Base-by-base conservation (phyloP, 2,888 invertebrate genomes). In the Rhagonycha fulva region DNA sequence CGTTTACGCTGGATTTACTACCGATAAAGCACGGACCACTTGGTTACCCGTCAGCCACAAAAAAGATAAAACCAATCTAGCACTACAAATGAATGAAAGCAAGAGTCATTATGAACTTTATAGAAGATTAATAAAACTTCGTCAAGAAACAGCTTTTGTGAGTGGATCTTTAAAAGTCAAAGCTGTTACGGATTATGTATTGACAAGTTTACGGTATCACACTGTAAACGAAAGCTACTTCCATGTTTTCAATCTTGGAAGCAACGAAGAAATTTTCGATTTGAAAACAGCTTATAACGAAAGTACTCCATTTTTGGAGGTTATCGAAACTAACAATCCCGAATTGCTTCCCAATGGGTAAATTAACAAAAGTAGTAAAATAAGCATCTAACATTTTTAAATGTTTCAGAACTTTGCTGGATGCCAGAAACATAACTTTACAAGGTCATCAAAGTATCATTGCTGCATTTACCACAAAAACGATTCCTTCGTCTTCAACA, bases 31-130 rank as follows among this genome's bases (percentile, higher is more conserved):
- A n/a, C n/a, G 85, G 83, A 12, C 92, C n/a, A n/a, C 94, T 0
- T 94, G 94, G 94, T 84, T 94, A 4, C 94, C 94, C 0, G 91
- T 94, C 2, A 90, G 93, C n/a, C n/a, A n/a, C 78, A 86, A 87
- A 0, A 91, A 93, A 83, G 86, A 70, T n/a, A 84, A 83, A 0
- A 82, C 92, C 0, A 95, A 95, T 84, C 89, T 94, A 11, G 88
- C 88, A 69, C 83, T 84, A 0, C 91, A 94, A 83, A 87, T 75
- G 84, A 47, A 77, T 76, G 0, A 66, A 70, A 5, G 84, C 0
- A 87, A 87, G 12, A 93, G 93, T 61, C 92, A 93, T 80, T 90
- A 92, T 70, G 91, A 90, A 72, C 86, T 93, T 1, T 95, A 94
- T 84, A 90, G 90, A 80, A 47, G 47, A 47, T 47, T 47, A 47